A percentile compares a stretch with the other conserved stretches of the same genome.
Evolutionary conservation across 2,888 invertebrate species (phyloP).

Genomic region (Orchesellides sinensis): DNA sequence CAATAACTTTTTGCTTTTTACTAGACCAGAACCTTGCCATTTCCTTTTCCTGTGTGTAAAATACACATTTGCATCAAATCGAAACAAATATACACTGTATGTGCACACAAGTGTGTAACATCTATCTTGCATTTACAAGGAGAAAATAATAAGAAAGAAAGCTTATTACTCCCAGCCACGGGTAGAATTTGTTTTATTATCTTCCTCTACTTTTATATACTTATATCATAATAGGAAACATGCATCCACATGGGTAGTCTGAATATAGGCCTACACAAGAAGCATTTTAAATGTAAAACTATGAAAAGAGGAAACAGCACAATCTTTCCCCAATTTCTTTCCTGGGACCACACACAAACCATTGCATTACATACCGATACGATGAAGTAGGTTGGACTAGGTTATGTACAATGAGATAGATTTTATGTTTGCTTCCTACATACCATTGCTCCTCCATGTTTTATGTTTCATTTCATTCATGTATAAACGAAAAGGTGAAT

Average conservation of each 20-base stretch:
- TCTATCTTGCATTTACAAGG: not conserved
- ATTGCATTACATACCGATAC: not conserved
- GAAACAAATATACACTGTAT: not conserved
- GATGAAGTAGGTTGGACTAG: conserved; percentile 22
- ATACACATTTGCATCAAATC: not conserved
- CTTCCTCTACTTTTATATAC: too few relatives aligned
- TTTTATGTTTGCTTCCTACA: not conserved
- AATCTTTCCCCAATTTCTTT: conserved; percentile 47
- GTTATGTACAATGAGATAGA: conserved; percentile 3
- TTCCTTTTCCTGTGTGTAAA: conserved; percentile 52
- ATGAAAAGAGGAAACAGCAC: conserved; percentile 5
- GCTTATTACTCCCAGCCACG: too few relatives aligned
- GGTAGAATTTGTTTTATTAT: too few relatives aligned
- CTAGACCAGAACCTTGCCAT: conserved; percentile 60
- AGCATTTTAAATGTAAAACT: not conserved
- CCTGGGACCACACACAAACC: conserved; percentile 18
- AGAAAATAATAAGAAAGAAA: not conserved
- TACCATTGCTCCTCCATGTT: not conserved
- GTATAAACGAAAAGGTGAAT: not conserved
- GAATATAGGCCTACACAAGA: not conserved
- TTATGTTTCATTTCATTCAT: not conserved
- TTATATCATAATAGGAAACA: not conserved
- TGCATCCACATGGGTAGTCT: too few relatives aligned
- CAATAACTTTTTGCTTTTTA: conserved; percentile 34
- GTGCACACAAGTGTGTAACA: conserved; percentile 32